Evolutionary conservation across 2,888 invertebrate genomes (phyloP), one percentile per base, ranked within the genome.

Genomic region (Dichetophora obliterata): DNA sequence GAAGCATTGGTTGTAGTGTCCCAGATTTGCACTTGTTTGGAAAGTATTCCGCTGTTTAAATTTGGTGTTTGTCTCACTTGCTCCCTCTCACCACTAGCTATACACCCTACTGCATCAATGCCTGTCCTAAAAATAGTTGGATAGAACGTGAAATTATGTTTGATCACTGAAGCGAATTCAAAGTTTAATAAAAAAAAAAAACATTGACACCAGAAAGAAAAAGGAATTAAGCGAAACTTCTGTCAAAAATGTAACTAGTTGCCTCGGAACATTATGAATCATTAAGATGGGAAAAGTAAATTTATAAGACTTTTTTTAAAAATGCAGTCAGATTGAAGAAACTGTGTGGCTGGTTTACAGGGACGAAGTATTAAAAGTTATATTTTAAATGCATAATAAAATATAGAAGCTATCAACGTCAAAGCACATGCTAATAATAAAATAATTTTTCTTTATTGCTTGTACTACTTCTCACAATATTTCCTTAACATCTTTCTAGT

Each of bases 21-120:
- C 74, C 74, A 74, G 66, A 66, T 72, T 54, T 65, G 37, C 74
- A 66, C 66, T 74, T 66, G 74, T 73, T 73, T 73, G 50, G 73
- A 73, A 74, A 74, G 74, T 52, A 11, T 31, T 34, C 61, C 65
- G 48, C 31, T 31, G 27, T 50, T 22, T 65, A 4, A 9, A 16
- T 65, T 27, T 34, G 66, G 1, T 19, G 43, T 66, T 8, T 37
- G 43, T 66, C 66, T 66, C 11, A 14, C 16, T 34, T 16, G 16
- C 48, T 19, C 3, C 27, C 8, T 9, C 24, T 27, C 24, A 31
- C n/a, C n/a, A n/a, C n/a, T n/a, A n/a, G n/a, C n/a, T n/a, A n/a
- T n/a, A 37, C 24, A 11, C 22, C n/a, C n/a, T 1, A 37, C 61
- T 48, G 24, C 22, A n/a, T 50, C 31, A 22, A 9, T 22, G 65